These are phyloP conservation scores for Megalopta genalis DNA, from an alignment of 1,140 invertebrate species.

Conservation along the genomic window DNA sequence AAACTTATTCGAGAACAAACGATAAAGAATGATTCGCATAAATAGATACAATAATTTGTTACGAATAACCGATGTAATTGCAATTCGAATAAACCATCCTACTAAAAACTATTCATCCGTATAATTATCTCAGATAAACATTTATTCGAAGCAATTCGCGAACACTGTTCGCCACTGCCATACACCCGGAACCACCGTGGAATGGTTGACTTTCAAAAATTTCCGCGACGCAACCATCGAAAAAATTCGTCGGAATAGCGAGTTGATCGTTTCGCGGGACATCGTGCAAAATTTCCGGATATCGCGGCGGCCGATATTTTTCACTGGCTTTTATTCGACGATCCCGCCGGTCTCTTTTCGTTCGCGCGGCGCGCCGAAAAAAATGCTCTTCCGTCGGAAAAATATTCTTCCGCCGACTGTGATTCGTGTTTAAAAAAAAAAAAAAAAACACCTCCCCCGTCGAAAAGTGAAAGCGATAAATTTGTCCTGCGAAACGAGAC, in stretches of 20 bases:
- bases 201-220: no score
- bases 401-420: conserved; percentile 10
- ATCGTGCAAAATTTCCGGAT: conserved; percentile 16
- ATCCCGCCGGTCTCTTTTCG: neutral
- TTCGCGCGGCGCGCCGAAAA: neutral
- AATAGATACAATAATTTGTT: no score
- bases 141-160: no score
- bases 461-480: conserved; percentile 4
- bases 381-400: neutral
- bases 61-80: no score
- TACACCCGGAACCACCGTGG: neutral
- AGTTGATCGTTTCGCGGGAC: conserved; percentile 18
- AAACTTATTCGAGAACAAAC: no score
- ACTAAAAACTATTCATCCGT: no score
- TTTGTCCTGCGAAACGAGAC: neutral
- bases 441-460: no score
- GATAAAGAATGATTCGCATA: no score
- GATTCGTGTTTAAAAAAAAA: neutral
- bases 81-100: no score
- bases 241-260: neutral
- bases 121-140: no score
- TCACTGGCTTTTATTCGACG: conserved; percentile 11
- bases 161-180: no score
- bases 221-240: no score
- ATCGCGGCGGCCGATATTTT: conserved; percentile 21